These are phyloP conservation scores for Leucania comma DNA, from an alignment of 2,888 invertebrate genomes.

Conservation along the genomic window DNA sequence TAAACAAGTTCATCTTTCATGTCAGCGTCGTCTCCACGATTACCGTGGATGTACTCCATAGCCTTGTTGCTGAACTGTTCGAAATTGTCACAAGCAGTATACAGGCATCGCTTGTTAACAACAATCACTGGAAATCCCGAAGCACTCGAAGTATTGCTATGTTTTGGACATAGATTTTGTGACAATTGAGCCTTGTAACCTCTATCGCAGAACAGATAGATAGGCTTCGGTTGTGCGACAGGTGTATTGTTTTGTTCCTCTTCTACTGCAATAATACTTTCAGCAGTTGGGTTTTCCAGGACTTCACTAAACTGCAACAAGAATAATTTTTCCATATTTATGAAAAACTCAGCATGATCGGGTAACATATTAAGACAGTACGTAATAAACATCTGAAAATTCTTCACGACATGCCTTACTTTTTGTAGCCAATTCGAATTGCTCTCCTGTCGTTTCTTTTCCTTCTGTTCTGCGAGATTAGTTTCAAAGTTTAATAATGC, in stretches of 20 bases:
- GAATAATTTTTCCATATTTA: constrained; percentile 84
- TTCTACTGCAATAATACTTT: constrained; percentile 77
- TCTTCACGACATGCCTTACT: constrained; percentile 82
- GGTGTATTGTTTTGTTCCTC: constrained; percentile 71
- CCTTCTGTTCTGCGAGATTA: constrained; percentile 74
- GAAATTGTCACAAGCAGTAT: constrained; percentile 84
- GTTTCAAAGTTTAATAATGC: constrained; percentile 78
- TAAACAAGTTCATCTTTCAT: constrained; percentile 78
- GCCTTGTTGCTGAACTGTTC: constrained; percentile 78
- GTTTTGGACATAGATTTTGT: constrained; percentile 78
- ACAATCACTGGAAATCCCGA: constrained; percentile 82
- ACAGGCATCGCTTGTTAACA: constrained; percentile 82
- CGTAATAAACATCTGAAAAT: constrained; percentile 81
- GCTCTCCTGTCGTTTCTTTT: constrained; percentile 72
- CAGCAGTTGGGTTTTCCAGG: constrained; percentile 74
- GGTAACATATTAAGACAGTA: constrained; percentile 80
- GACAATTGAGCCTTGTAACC: constrained; percentile 75
- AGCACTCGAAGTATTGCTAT: constrained; percentile 76
- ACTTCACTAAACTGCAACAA: constrained; percentile 79
- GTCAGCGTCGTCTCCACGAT: constrained; percentile 73
- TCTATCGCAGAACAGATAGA: constrained; percentile 81
- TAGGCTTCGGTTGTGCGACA: constrained; percentile 77
- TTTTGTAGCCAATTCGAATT: constrained; percentile 81
- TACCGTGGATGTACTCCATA: constrained; percentile 74
- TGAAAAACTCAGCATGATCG: constrained; percentile 83